These are phyloP conservation scores for Phalacrocorax brasilianus DNA, from an alignment of 2,113 vertebrate species.

Conservation along the genomic window DNA sequence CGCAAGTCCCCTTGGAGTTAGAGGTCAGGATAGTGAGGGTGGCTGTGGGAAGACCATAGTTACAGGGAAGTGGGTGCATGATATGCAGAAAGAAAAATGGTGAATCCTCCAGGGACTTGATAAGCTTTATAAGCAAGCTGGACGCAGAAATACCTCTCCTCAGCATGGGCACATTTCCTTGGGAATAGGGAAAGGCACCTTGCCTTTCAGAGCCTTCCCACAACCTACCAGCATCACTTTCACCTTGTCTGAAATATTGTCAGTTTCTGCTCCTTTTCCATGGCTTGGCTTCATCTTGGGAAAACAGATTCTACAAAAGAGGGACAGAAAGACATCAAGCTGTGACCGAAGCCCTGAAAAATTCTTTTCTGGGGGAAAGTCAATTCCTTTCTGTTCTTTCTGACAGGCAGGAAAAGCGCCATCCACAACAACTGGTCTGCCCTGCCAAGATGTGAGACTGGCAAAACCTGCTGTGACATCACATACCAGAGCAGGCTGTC, in stretches of 20 bases:
- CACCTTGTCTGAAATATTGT: background rate
- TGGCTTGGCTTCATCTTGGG: background rate
- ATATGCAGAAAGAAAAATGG: rapidly evolving
- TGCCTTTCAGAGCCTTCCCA: background rate
- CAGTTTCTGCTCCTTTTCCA: background rate
- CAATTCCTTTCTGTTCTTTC: background rate
- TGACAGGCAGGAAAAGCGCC: background rate
- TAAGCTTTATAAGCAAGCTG: background rate
- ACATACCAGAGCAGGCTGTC: background rate
- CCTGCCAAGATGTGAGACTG: background rate
- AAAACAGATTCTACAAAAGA: background rate
- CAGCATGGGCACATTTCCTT: background rate
- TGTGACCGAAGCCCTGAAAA: background rate
- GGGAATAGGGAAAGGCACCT: background rate
- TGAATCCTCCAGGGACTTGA: background rate
- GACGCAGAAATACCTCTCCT: background rate
- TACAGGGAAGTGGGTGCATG: background rate
- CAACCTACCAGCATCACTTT: background rate
- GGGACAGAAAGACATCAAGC: background rate
- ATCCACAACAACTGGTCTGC: rapidly evolving
- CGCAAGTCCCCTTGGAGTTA: rapidly evolving
- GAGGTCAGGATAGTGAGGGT: background rate
- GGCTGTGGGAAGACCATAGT: background rate
- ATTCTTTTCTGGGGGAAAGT: background rate
- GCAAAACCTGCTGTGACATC: background rate